Base-by-base conservation (phyloP, 92 coral and sea anemone species). In the Siderastrea radians region DNA sequence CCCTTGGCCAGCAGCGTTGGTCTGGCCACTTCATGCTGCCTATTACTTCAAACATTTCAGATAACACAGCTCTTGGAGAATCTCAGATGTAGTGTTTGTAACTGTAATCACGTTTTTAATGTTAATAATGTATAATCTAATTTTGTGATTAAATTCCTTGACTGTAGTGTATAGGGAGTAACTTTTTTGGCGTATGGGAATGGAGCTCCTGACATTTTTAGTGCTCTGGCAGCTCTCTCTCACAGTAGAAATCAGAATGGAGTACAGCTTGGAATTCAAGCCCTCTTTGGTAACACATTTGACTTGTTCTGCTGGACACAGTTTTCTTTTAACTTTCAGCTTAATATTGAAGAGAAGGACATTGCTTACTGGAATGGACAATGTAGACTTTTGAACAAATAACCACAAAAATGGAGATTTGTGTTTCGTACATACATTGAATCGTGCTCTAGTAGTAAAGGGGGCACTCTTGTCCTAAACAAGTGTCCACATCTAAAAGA, bases 181-280 rank as follows among this genome's bases (percentile, higher is more conserved):
- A 96, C 99, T 77, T 94, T 96, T 74, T 82, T 98, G 69, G 99
- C 99, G 0, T 94, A 84, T 79, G 98, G 99, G 13, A 98, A 98
- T 91, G 99, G 98, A 8, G 95, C 99, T 2, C 99, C 99, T 60
- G 99, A 98, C 58, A 98, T 98, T 52, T 98, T 98, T 64, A 98
- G 98, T 89, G 94, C 98, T 7, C 83, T 98, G 73, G 98, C 98
- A 84, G 99, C 93, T 50, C 87, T 96, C 17, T 77, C 96, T 10
- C 54, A 88, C 15, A 70, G 50, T 47, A 63, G 65, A 53, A 80
- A 91, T 19, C 73, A 78, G 11, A 74, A 73, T 78, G 93, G 88
- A n/a, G 89, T 87, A 0, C 92, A 94, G 47, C 97, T 98, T 65
- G 99, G 98, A 44, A 90, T 98, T 8, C 94, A 96, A 55, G 98